Base-by-base conservation (phyloP, 2,797 vertebrate genomes). In the Monodelphis domestica region DNA sequence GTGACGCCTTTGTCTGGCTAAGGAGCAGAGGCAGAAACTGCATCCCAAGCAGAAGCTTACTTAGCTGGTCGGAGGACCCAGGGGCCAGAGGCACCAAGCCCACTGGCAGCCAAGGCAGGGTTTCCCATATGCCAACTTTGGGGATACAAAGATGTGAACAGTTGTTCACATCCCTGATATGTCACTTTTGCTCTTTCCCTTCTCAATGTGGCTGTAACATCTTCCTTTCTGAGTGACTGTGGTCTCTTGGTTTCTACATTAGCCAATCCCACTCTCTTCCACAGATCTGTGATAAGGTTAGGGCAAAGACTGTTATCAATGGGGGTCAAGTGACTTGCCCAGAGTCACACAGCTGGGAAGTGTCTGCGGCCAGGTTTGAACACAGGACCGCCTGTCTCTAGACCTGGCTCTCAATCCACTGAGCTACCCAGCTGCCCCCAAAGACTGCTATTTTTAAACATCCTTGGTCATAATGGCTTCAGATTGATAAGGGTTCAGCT, bases 371-470 rank as follows among this genome's bases (percentile, higher is more conserved):
- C n/a, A n/a, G n/a, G n/a, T 90, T 94, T 96, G 53, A 92, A 95
- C 53, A 89, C n/a, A n/a, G n/a, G n/a, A n/a, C n/a, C n/a, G n/a
- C n/a, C n/a, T n/a, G n/a, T n/a, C n/a, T n/a, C n/a, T n/a, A n/a
- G n/a, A n/a, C n/a, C n/a, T n/a, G n/a, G n/a, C n/a, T n/a, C n/a
- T n/a, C n/a, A n/a, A n/a, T n/a, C n/a, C n/a, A n/a, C n/a, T n/a
- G n/a, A n/a, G n/a, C n/a, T n/a, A n/a, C n/a, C n/a, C n/a, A n/a
- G n/a, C n/a, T n/a, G n/a, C n/a, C n/a, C n/a, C n/a, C 70, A 93
- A 30, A 88, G 29, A 88, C 89, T 30, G n/a, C 52, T 93, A 97
- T 97, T 97, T 97, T 97, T 97, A 97, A 96, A 97, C 94, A 89
- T 56, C 45, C 96, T 96, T 95, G 96, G 96, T 97, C 91, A 91